Conservation (phyloP, 2,113 vertebrate species). For the Anolis carolinensis region DNA sequence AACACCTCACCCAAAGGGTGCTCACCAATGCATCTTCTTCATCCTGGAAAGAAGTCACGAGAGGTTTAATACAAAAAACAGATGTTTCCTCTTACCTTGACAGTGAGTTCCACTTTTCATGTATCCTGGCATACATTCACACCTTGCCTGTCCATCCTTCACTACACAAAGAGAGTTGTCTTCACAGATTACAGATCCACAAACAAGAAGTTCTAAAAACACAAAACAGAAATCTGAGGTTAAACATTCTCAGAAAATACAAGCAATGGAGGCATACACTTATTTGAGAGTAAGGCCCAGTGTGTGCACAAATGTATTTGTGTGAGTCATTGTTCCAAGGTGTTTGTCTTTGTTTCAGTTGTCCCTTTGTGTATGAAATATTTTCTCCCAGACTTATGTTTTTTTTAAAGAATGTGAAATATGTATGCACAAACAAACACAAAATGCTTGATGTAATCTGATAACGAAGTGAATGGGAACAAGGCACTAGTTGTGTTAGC, state of each 20-base stretch:
- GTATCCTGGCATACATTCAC: slow-evolving; percentile 85
- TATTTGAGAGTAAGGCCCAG: neutral
- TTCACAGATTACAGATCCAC: slow-evolving; percentile 74
- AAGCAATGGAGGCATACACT: neutral
- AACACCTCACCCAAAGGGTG: too few relatives aligned
- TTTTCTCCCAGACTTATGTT: neutral
- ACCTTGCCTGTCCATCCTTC: slow-evolving; percentile 58
- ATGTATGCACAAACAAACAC: neutral
- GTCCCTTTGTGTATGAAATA: neutral
- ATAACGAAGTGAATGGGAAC: neutral
- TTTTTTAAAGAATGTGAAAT: neutral
- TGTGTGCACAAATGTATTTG: neutral
- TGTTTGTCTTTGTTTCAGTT: neutral
- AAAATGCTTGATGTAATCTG: neutral
- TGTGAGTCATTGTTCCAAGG: neutral
- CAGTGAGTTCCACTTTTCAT: slow-evolving; percentile 61
- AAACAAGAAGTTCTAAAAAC: slow-evolving; percentile 78
- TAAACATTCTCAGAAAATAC: neutral
- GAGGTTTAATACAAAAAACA: neutral
- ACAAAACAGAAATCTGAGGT: slow-evolving; percentile 39
- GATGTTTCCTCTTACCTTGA: slow-evolving; percentile 62
- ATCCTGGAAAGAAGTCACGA: too few relatives aligned
- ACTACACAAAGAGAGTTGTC: slow-evolving; percentile 80
- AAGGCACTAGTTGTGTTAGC: neutral
- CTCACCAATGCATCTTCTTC: too few relatives aligned